These are phyloP conservation scores for Oreochromis grahami DNA, from an alignment of 2,797 vertebrate genomes.

Conservation along the genomic window DNA sequence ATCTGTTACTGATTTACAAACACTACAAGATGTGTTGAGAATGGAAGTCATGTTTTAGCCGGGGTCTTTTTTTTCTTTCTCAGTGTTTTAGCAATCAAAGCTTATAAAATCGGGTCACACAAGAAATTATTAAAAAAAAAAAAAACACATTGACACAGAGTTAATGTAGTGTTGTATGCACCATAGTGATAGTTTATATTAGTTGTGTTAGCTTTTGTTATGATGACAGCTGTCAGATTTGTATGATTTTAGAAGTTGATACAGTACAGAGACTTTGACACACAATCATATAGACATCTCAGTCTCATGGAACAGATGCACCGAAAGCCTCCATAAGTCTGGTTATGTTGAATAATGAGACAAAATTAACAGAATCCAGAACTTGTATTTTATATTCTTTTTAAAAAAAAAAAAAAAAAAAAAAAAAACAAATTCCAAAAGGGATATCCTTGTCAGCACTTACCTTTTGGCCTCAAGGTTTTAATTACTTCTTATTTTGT, in stretches of 20 bases:
- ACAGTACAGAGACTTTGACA: not conserved
- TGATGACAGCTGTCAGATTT: not conserved
- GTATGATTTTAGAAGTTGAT: not conserved
- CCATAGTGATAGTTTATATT: not conserved
- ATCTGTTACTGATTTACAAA: conserved; percentile 27
- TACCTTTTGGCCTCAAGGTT: not conserved
- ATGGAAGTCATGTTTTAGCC: conserved; percentile 7
- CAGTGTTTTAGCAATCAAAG: not conserved
- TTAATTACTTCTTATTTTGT: not conserved
- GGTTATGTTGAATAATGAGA: not conserved
- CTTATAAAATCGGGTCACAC: not conserved
- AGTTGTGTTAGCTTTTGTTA: not conserved
- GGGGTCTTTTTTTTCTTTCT: not conserved
- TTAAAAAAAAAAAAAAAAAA: no score
- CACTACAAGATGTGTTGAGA: conserved; percentile 18
- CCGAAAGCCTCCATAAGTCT: not conserved
- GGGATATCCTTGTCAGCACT: not conserved
- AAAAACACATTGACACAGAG: not conserved
- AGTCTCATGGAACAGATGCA: not conserved
- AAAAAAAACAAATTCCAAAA: not conserved
- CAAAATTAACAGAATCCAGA: not conserved
- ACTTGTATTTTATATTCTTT: not conserved
- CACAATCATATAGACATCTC: not conserved
- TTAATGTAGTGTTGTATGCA: not conserved
- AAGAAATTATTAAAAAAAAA: not conserved